Conservation (phyloP, 2,113 vertebrate genomes). For the Saccopteryx bilineata region DNA sequence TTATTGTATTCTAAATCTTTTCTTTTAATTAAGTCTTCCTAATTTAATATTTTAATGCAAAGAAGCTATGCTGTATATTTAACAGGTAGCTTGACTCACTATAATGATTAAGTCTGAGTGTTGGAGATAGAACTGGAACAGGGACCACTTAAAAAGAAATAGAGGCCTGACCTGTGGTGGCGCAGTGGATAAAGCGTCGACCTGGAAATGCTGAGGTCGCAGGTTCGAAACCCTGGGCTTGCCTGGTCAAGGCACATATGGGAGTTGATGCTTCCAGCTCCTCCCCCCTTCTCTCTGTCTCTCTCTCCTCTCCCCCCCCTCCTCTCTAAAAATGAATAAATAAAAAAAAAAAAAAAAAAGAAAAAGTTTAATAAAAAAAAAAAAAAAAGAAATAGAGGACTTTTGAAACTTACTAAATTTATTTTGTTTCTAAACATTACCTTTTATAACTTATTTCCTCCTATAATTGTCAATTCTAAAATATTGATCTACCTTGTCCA, state of each 20-base stretch:
- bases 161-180: too few species aligned
- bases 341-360: too few species aligned
- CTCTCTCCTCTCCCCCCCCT: too few species aligned
- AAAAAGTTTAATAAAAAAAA: too few species aligned
- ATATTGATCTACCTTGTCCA: slow-evolving; percentile 48
- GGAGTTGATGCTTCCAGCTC: too few species aligned
- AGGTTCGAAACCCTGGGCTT: too few species aligned
- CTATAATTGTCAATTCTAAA: slow-evolving; percentile 62
- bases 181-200: too few species aligned
- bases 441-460: slow-evolving; percentile 39
- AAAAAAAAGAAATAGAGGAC: not conserved
- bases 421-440: slow-evolving; percentile 64
- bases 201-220: too few species aligned
- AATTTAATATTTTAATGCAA: slow-evolving; percentile 65
- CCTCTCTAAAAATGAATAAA: too few species aligned
- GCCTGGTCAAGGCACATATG: too few species aligned
- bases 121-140: slow-evolving; percentile 24
- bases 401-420: slow-evolving; percentile 55
- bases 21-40: slow-evolving; percentile 45
- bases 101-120: slow-evolving; percentile 57
- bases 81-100: slow-evolving; percentile 52
- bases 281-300: too few species aligned
- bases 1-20: slow-evolving; percentile 64
- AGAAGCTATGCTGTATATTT: slow-evolving; percentile 50
- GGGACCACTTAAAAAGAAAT: not conserved